These are phyloP conservation scores for Pelobates cultripes DNA, from an alignment of 2,797 vertebrate species.

Conservation along the genomic window DNA sequence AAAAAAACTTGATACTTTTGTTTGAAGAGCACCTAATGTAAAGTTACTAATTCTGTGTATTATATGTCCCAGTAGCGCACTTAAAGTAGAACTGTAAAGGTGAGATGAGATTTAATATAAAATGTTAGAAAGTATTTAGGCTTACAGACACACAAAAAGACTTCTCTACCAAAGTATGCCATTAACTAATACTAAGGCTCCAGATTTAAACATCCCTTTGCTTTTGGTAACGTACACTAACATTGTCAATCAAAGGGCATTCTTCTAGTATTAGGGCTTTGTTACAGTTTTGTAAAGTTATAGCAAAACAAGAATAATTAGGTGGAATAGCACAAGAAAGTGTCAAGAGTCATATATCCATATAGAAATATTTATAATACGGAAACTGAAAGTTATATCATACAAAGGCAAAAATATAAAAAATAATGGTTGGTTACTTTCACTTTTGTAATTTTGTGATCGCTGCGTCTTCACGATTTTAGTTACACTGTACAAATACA, in stretches of 20 bases:
- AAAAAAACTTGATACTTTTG: too few species aligned
- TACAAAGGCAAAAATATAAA: neutral
- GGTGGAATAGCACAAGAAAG: too few species aligned
- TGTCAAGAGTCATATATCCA: too few species aligned
- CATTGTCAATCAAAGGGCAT: slow-evolving; percentile 5
- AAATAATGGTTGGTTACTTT: slow-evolving; percentile 1
- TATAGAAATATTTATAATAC: too few species aligned
- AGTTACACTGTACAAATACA: slow-evolving; percentile 61
- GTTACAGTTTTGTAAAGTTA: too few species aligned
- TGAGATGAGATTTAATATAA: neutral
- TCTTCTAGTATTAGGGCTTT: neutral
- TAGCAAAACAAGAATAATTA: too few species aligned
- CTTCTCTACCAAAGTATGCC: neutral
- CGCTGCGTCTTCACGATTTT: slow-evolving; percentile 58
- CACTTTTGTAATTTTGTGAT: slow-evolving; percentile 36
- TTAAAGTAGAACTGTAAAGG: neutral
- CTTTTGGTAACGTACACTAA: neutral
- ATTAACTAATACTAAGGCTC: neutral
- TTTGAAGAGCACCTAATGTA: too few species aligned
- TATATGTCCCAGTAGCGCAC: too few species aligned
- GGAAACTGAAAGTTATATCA: neutral
- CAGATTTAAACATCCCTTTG: neutral
- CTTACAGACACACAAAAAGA: neutral
- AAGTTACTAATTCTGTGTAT: too few species aligned
- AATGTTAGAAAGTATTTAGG: neutral